Evolutionary conservation across 2,797 vertebrate species (phyloP), one percentile per base, ranked within the genome.

Genomic region (Setipinna tenuifilis): DNA sequence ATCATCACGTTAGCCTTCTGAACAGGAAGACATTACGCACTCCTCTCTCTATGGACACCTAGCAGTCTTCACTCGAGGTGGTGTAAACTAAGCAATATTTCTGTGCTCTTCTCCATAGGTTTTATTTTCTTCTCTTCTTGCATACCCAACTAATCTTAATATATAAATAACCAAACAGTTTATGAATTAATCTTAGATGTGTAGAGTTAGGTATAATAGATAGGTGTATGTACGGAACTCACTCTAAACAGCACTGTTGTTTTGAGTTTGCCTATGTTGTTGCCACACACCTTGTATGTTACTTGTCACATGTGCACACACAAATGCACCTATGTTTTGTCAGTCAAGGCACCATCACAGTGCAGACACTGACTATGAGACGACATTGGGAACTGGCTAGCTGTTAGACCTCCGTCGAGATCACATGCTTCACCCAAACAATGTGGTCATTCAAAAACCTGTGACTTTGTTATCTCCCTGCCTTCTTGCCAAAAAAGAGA

Each of bases 381-480:
- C 71, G 19, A 44, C 17, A 44, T 35, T 17, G 35, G 31, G 71
- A 3, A 78, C 28, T 17, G 28, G 14, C 71, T 17, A 12, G 14
- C 65, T 41, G 71, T 21, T 31, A 44, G 35, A 19, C 17, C 5
- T 78, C 31, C 19, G 6, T 78, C 19, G 19, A 14, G 31, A 78
- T 78, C 71, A 44, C 71, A 78, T 78, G 35, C 71, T 78, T 44
- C 71, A 44, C 35, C 35, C 71, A 78, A 41, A 78, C 71, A 44
- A 19, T 78, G 71, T 41, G 68, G 16, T 78, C 71, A 10, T 78
- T 44, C 35, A 44, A 78, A 78, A 78, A 78, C 31, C 71, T 19
- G 71, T 7, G 17, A 78, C 2, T 78, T 19, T 71, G 28, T 19
- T 71, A 16, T 65, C 61, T 65, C 61, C 31, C 31, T 41, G 16